Evolutionary conservation across 2,113 vertebrate species (phyloP).

Genomic region (Prinia subflava): DNA sequence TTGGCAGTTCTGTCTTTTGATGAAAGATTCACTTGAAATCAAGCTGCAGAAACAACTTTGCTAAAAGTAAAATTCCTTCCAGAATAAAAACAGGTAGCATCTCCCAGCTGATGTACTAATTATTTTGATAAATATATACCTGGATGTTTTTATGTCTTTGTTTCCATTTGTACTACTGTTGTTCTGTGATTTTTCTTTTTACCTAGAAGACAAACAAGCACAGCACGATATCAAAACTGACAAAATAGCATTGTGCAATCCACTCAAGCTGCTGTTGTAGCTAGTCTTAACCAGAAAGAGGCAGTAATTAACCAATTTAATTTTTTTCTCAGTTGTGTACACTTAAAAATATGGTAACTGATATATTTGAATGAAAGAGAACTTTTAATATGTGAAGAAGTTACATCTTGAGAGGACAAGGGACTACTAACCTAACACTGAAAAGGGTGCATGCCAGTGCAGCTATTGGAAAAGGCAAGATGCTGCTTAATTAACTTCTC

Average conservation of each 20-base stretch:
- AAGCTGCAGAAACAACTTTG: background rate
- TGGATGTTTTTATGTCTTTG: background rate
- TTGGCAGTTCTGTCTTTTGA: background rate
- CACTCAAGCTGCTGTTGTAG: background rate
- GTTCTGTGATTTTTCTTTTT: background rate
- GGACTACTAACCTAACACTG: background rate
- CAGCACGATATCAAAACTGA: background rate
- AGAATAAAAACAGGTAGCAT: background rate
- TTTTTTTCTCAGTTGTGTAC: background rate
- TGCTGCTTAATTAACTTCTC: background rate
- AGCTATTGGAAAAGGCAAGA: background rate
- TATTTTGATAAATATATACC: background rate
- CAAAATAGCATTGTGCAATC: background rate
- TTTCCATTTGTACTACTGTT: background rate
- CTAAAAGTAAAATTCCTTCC: background rate
- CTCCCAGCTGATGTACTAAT: background rate
- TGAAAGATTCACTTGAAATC: background rate
- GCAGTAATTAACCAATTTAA: background rate
- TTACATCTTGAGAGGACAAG: background rate
- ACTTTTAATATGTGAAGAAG: background rate
- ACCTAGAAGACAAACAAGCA: background rate
- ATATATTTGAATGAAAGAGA: background rate
- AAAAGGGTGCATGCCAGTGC: background rate
- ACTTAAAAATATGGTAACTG: background rate
- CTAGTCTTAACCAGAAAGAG: background rate